A percentile compares a stretch with the other conserved stretches of the same genome.
phyloP scores from a whole-genome alignment of 2,113 vertebrate genomes.

The Cyanoramphus novaezelandiae region DNA sequence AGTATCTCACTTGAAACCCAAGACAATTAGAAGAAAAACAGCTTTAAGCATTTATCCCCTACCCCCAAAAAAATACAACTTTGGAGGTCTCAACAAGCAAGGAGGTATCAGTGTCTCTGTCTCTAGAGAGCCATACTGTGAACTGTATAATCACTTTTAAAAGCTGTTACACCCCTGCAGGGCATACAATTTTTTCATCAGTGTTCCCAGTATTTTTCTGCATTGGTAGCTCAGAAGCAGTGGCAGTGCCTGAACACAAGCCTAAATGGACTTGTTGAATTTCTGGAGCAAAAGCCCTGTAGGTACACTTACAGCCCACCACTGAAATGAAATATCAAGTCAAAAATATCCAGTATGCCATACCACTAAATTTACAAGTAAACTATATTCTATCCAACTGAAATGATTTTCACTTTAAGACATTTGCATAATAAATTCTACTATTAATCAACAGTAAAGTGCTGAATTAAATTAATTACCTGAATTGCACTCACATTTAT shows the following conservation, averaged over 20 bases:
- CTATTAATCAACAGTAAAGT: slow-evolving; percentile 92
- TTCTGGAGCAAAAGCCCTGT: slow-evolving; percentile 2
- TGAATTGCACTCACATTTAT: slow-evolving; percentile 81
- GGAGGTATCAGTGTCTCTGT: background rate
- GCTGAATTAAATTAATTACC: slow-evolving; percentile 91
- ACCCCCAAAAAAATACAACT: background rate
- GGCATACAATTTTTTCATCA: background rate
- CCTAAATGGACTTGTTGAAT: background rate
- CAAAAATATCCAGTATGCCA: slow-evolving; percentile 25
- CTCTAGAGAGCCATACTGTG: background rate
- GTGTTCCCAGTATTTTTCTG: background rate
- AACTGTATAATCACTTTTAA: background rate
- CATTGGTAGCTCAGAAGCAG: background rate
- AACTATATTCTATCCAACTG: slow-evolving; percentile 52
- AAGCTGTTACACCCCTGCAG: background rate
- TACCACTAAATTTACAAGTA: slow-evolving; percentile 52
- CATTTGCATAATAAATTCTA: slow-evolving; percentile 87
- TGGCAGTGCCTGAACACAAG: background rate
- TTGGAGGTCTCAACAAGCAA: background rate
- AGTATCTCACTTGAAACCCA: background rate
- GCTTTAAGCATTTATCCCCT: background rate
- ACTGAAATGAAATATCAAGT: background rate
- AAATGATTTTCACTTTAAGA: slow-evolving; percentile 82
- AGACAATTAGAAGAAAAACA: background rate
- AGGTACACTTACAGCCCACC: background rate